Conservation (phyloP, 1,140 invertebrate genomes). For the Drosophila rhopaloa region DNA sequence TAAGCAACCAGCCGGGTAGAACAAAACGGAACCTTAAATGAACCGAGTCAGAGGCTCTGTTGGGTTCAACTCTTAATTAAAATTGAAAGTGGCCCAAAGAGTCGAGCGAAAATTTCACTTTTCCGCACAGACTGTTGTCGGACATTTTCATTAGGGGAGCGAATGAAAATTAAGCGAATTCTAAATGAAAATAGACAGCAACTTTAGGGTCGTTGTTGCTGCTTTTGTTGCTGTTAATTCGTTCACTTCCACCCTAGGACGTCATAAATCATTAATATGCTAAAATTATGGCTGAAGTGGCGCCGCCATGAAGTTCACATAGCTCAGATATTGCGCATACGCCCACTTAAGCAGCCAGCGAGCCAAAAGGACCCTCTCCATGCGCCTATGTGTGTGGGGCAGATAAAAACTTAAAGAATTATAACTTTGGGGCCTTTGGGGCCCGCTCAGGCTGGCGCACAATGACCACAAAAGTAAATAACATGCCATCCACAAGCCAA, state of each 20-base stretch:
- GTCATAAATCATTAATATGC: conserved; percentile 80
- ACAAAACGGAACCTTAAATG: neutral
- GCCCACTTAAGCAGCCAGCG: conserved; percentile 68
- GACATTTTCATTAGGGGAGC: conserved; percentile 68
- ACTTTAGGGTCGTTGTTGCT: conserved; percentile 25
- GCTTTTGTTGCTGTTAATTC: conserved; percentile 36
- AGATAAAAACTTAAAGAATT: conserved; percentile 83
- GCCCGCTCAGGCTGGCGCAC: conserved; percentile 48
- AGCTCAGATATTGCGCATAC: conserved; percentile 67
- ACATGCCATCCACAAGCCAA: conserved; percentile 51
- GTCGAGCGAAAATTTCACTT: conserved; percentile 45
- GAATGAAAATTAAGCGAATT: conserved; percentile 75
- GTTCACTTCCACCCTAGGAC: conserved; percentile 17
- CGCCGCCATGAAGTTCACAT: conserved; percentile 27
- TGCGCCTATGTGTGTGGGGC: conserved; percentile 17
- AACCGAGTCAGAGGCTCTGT: conserved; percentile 8
- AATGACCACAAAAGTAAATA: conserved; percentile 82
- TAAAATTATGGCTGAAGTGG: conserved; percentile 34
- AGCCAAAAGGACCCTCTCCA: conserved; percentile 29
- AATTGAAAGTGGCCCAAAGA: conserved; percentile 66
- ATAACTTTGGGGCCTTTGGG: conserved; percentile 78
- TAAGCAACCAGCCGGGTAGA: conserved; percentile 34
- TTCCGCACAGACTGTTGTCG: conserved; percentile 22
- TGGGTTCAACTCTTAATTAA: conserved; percentile 62
- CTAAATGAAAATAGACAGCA: conserved; percentile 74